Base-by-base conservation (phyloP, 2,113 vertebrate species). In the Chloropsis cyanopogon region DNA sequence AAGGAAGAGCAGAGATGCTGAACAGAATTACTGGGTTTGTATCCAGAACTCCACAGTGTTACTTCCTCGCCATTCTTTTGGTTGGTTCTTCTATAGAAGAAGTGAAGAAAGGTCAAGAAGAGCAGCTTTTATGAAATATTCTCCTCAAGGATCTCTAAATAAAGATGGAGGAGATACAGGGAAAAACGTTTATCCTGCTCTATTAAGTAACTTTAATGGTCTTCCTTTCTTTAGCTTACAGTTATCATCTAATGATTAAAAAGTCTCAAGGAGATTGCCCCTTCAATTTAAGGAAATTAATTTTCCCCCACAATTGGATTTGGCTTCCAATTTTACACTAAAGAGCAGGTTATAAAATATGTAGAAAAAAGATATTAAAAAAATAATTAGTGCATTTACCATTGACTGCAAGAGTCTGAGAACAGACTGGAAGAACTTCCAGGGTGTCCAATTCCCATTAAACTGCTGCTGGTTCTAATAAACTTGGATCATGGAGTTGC, bases 171-270 rank as follows among this genome's bases (percentile, higher is more conserved):
- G 68, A 65, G 90, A 83, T 60, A 56, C 39, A 87, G 69, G 53
- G 79, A 15, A 63, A 90, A 95, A 93, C 53, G 13, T 96, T 94
- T 92, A 94, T 95, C 96, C 94, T 75, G 64, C 68, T 94, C 94
- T 95, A 95, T 96, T 96, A 96, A 96, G 90, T 94, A 75, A 71
- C 92, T 86, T 86, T 90, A 96, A 97, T 86, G 65, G 90, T 96
- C 94, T 95, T 88, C 76, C 65, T 88, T 95, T 92, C 93, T 94
- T 88, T 72, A 83, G 76, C 31, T 31, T 82, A 68, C 68, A 81
- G 94, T 94, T 95, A 92, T 70, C 87, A 85, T 82, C 87, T 63
- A 69, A 95, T 94, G 94, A 96, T 97, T 96, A 92, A 95, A 92
- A 92, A 94, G 93, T 94, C 93, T 97, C 93, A 59, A 95, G 87